phyloP scores from a whole-genome alignment of 1,140 invertebrate genomes.

The Pachyrhynchus sulphureomaculatus region DNA sequence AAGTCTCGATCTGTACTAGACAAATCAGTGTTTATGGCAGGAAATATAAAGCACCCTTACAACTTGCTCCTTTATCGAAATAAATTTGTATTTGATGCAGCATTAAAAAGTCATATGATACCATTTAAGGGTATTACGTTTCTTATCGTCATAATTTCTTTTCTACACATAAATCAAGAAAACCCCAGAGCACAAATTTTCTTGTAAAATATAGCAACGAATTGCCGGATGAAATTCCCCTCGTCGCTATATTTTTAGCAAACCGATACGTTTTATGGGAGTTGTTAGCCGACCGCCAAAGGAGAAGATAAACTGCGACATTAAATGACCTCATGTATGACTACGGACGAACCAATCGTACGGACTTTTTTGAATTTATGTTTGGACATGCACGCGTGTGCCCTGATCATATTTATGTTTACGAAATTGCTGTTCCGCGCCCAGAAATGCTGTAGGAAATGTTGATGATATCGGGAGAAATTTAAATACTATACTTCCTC shows the following conservation, averaged over 20 bases:
- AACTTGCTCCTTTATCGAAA: too few relatives aligned
- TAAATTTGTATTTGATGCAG: too few relatives aligned
- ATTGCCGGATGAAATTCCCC: slow-evolving; percentile 5
- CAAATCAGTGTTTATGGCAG: too few relatives aligned
- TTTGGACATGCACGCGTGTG: slow-evolving; percentile 18
- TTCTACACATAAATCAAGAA: neutral
- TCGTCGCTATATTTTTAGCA: slow-evolving; percentile 14
- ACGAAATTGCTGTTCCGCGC: slow-evolving; percentile 22
- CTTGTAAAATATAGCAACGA: slow-evolving; percentile 8
- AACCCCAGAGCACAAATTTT: slow-evolving; percentile 6
- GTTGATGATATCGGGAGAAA: neutral
- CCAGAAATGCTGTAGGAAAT: slow-evolving; percentile 16
- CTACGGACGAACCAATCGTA: slow-evolving; percentile 29
- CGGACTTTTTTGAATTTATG: slow-evolving; percentile 24
- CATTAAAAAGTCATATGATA: too few relatives aligned
- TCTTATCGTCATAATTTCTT: neutral
- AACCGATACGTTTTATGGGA: slow-evolving; percentile 29
- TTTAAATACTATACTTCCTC: neutral
- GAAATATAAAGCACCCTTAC: too few relatives aligned
- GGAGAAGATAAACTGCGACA: slow-evolving; percentile 39
- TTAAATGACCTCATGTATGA: slow-evolving; percentile 31
- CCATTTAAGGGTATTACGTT: neutral
- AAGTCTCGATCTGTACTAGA: too few relatives aligned
- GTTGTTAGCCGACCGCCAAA: slow-evolving; percentile 41
- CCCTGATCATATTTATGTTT: slow-evolving; percentile 27